Base-by-base conservation (phyloP, 2,797 vertebrate species). In the Octomys mimax region DNA sequence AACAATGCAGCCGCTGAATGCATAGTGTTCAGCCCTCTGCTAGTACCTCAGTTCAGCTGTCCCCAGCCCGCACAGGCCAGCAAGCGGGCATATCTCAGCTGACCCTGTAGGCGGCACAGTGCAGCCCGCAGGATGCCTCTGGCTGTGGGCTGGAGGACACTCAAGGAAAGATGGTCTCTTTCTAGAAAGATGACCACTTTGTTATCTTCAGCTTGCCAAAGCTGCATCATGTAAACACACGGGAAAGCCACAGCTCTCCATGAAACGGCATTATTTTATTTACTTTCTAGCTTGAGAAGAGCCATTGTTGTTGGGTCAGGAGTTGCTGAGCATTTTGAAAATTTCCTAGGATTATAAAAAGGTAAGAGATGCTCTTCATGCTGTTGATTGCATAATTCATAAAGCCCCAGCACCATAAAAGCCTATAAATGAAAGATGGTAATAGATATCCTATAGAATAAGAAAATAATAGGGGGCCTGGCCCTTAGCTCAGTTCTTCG, bases 151-250 rank as follows among this genome's bases (percentile, higher is more conserved):
- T 91, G 57, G 42, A 73, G 73, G 64, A 89, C 49, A 75, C 7
- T 66, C 22, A 5, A 79, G 88, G 77, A 61, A 54, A 22, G 1
- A 46, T 4, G 62, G n/a, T 9, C 1, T 91, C n/a, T 75, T 79
- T 46, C n/a, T 33, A 81, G 42, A 84, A 91, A 92, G 13, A 46
- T 54, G 19, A 24, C 14, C 59, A 88, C 57, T 62, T 68, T 86
- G 24, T 81, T 61, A 64, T 85, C 78, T 90, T 85, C 49, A 61
- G 31, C 49, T 42, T 68, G 2, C 89, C 88, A 16, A 89, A 10
- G 33, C 28, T 92, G 57, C 85, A n/a, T 87, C 79, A 62, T 18
- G 7, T 49, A 86, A 94, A 96, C 6, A 80, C 22, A 87, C 6
- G 18, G 78, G 42, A 57, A 62, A 68, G n/a, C 62, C 33, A 49